Conservation (phyloP, 2,113 vertebrate species). For the Pterocles orientalis region DNA sequence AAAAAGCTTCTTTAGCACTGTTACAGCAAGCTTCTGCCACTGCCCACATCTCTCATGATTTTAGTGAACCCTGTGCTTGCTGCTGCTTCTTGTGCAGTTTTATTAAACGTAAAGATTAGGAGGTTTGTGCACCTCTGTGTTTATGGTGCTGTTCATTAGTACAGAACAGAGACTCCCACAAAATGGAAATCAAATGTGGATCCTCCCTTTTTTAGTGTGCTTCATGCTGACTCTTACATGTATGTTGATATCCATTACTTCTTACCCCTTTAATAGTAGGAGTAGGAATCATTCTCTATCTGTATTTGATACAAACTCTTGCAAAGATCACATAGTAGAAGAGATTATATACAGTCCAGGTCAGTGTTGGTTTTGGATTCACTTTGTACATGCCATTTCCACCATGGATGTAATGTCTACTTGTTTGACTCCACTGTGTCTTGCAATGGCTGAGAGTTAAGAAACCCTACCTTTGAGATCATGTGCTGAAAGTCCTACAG, state of each 20-base stretch:
- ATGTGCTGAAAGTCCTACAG: background rate
- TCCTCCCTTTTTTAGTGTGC: background rate
- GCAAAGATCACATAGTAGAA: background rate
- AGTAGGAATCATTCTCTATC: background rate
- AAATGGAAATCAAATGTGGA: background rate
- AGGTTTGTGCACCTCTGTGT: background rate
- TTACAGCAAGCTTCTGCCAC: background rate
- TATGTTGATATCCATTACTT: background rate
- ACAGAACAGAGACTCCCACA: background rate
- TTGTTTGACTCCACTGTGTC: background rate
- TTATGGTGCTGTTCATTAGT: background rate
- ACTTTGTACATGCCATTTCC: background rate
- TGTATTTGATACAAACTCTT: background rate
- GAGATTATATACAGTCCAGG: background rate
- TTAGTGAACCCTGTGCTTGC: background rate
- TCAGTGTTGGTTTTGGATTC: background rate
- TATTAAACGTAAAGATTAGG: background rate
- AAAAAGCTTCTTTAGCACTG: background rate
- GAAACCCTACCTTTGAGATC: background rate
- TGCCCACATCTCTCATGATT: background rate
- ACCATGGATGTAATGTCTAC: rapidly evolving
- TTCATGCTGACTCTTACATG: background rate
- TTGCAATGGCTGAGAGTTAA: background rate
- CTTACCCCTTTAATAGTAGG: background rate
- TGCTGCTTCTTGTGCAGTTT: background rate